Evolutionary conservation across 2,888 invertebrate species (phyloP).

Genomic region (Drosophila formosana): DNA sequence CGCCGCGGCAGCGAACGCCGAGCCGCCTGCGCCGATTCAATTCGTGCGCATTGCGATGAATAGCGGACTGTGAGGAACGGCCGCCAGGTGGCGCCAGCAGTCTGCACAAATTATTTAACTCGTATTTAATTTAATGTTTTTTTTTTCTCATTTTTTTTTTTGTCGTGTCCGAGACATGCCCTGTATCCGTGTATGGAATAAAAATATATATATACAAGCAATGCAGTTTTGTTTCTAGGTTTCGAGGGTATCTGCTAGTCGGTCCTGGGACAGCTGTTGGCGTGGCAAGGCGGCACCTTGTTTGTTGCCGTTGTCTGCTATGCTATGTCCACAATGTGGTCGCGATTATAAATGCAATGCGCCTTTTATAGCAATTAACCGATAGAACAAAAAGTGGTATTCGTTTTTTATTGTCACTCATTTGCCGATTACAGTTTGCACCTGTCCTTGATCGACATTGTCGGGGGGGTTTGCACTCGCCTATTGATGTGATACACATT

Average conservation of each 20-base stretch:
- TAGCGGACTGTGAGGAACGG: constrained; percentile 69
- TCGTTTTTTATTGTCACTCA: constrained; percentile 7
- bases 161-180: background rate
- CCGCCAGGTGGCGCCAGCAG: constrained; percentile 28
- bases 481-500: background rate
- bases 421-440: constrained; percentile 23
- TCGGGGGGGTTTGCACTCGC: constrained; percentile 7
- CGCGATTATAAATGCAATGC: constrained; percentile 14
- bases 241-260: constrained; percentile 13
- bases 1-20: constrained; percentile 71
- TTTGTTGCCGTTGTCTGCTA: constrained; percentile 9
- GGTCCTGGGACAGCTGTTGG: background rate
- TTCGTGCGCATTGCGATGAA: constrained; percentile 72
- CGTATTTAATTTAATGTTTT: constrained; percentile 19
- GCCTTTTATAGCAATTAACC: constrained; percentile 37
- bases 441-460: constrained; percentile 46
- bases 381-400: constrained; percentile 21
- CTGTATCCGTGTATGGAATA: constrained; percentile 26
- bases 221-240: background rate
- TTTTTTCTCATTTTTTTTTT: background rate
- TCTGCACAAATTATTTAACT: background rate
- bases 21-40: constrained; percentile 70
- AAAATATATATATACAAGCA: constrained; percentile 20
- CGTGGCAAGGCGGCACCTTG: constrained; percentile 1
- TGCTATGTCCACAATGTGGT: constrained; percentile 23